Evolutionary conservation across 1,140 invertebrate species (phyloP), one percentile per base, ranked within the genome.

Genomic region (Pseudomyrmex cubaensis): DNA sequence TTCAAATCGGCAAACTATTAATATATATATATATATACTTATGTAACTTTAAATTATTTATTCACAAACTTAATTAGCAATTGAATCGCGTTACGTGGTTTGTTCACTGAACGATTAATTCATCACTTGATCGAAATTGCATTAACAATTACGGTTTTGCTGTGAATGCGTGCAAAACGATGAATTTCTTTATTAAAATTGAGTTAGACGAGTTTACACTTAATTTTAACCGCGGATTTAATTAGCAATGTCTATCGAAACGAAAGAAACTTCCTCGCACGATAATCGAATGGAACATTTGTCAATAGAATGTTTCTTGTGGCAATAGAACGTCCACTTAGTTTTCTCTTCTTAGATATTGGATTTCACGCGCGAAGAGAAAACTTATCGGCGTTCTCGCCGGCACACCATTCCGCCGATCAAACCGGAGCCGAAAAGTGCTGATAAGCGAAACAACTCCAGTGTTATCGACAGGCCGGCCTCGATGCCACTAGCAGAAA

Each of bases 401-500:
- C 44, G 35, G 5, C 13, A 22, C 44, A n/a, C 48, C 12, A n/a
- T 46, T 77, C 15, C 4, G 57, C 15, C n/a, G 15, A 48, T 35
- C 13, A 10, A 13, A 57, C 17, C 56, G 22, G 9, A 25, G 15
- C n/a, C 54, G 44, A 80, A 59, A 72, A 59, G n/a, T 9, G 13
- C 70, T 64, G 54, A 52, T 12, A 52, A 59, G 12, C 15, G 15
- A 35, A 35, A 75, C 64, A 88, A 85, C 64, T n/a, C 44, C 80
- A 77, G 84, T 91, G 88, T 64, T 92, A 91, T 90, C 92, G 87
- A 83, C 72, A 72, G 82, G 82, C 89, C 85, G 87, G 89, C 86
- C 90, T 86, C 87, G 70, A 75, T 84, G 86, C 82, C 82, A 93
- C 93, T 93, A 87, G 88, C 80, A 80, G 87, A 83, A 91, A 92